Evolutionary conservation across 2,113 vertebrate species (phyloP), one percentile per base, ranked within the genome.

Genomic region (Psilopogon haemacephalus): DNA sequence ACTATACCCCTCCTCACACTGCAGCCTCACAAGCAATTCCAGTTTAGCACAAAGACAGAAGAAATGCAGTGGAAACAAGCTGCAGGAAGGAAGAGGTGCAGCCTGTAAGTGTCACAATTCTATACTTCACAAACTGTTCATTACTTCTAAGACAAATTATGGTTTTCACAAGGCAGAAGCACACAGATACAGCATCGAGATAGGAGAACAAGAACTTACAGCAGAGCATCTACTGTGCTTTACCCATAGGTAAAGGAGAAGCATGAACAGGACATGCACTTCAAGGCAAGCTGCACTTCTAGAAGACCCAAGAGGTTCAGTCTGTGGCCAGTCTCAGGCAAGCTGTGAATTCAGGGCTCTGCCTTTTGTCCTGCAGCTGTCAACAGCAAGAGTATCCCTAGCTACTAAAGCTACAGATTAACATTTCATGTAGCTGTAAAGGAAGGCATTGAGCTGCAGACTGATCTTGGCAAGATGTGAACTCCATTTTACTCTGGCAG

Each of bases 331-430:
- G 19, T 6, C 37, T 11, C 48, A 15, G 84, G 42, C 37, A 80
- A 86, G 33, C 55, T 52, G 13, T 28, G 60, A 88, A 88, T 48
- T 63, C 35, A 21, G 64, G 19, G 26, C 59, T 87, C 84, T 90
- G 81, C 74, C 60, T 89, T 82, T 56, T 33, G 40, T 70, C 55
- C 71, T 83, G 55, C 60, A 73, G 38, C 62, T 74, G 33, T n/a
- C 50, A 62, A 82, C 32, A 90, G 33, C 64, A 60, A 38, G 38
- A 48, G 6, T 10, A 60, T 44, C 30, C 40, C 84, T 10, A 52
- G 59, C 46, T 77, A 38, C 64, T 56, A 70, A 91, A 91, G 73
- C n/a, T 19, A 71, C 52, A 46, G 44, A 89, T 84, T 58, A 91
- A 64, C 38, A n/a, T 68, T 74, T 70, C 68, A 26, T 2, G 14